phyloP scores from a whole-genome alignment of 2,797 vertebrate species.

The Mionectes olivaceus region DNA sequence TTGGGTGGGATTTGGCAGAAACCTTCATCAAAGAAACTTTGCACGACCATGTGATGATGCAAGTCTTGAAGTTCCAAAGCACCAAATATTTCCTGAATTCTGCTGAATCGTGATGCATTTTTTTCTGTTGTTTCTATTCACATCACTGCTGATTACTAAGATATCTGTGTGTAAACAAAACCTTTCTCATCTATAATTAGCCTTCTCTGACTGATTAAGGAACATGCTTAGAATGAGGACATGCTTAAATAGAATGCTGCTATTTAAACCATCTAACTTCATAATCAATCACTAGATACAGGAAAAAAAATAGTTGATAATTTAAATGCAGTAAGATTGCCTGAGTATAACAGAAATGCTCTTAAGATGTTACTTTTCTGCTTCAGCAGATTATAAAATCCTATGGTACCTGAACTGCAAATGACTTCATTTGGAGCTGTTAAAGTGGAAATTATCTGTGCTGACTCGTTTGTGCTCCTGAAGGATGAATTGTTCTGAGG shows the following conservation, averaged over 20 bases:
- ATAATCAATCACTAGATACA: slow-evolving; percentile 51
- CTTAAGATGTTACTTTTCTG: slow-evolving; percentile 36
- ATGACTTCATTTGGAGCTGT: not conserved
- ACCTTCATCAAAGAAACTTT: not conserved
- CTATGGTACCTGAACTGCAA: slow-evolving; percentile 2
- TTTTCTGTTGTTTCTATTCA: slow-evolving; percentile 69
- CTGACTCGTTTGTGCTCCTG: not conserved
- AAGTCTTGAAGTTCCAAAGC: slow-evolving; percentile 12
- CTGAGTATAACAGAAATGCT: slow-evolving; percentile 12
- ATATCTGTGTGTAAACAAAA: slow-evolving; percentile 70
- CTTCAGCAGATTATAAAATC: slow-evolving; percentile 35
- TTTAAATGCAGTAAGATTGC: slow-evolving; percentile 44
- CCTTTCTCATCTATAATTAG: slow-evolving; percentile 73
- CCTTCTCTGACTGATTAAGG: slow-evolving; percentile 66
- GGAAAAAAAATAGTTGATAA: slow-evolving; percentile 38
- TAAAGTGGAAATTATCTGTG: not conserved
- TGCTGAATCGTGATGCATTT: slow-evolving; percentile 48
- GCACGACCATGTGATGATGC: not conserved
- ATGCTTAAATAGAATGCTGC: slow-evolving; percentile 62
- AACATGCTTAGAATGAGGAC: slow-evolving; percentile 66
- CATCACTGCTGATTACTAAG: slow-evolving; percentile 67
- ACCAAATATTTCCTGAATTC: slow-evolving; percentile 53
- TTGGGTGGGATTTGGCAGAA: not conserved
- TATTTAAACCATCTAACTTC: slow-evolving; percentile 60
- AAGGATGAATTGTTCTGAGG: not conserved